Percentiles rank a stretch among this genome's conserved stretches.
phyloP scores from a whole-genome alignment of 2,888 invertebrate species.

The Ditylenchus weischeri region DNA sequence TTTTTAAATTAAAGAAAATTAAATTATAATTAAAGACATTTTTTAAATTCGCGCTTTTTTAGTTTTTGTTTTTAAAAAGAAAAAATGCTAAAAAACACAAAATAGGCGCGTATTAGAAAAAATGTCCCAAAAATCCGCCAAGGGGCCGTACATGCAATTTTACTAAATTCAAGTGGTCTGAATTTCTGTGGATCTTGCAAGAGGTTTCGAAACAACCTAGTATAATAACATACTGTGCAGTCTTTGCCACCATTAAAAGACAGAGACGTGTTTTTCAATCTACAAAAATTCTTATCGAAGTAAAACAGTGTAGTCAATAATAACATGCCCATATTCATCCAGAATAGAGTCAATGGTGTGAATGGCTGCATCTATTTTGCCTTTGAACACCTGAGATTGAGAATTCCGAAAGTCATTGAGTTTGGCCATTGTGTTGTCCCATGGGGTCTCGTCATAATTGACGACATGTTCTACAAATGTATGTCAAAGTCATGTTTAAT shows the following conservation, averaged over 20 bases:
- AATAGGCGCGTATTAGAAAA: no score
- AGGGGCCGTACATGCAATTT: neutral
- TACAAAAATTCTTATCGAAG: slow-evolving; percentile 61
- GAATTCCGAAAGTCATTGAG: slow-evolving; percentile 30
- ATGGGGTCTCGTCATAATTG: slow-evolving; percentile 61
- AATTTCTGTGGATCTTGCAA: neutral
- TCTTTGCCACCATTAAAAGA: slow-evolving; percentile 99
- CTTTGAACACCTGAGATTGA: slow-evolving; percentile 41
- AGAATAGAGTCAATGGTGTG: slow-evolving; percentile 59
- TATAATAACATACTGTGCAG: slow-evolving; percentile 70
- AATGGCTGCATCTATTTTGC: slow-evolving; percentile 55
- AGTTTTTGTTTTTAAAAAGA: no score
- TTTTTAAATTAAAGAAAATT: no score
- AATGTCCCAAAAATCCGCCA: no score
- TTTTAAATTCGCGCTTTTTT: no score
- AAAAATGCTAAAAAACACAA: no score
- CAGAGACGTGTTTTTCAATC: slow-evolving; percentile 76
- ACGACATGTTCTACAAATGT: slow-evolving; percentile 60
- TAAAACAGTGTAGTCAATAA: neutral
- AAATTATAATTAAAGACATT: no score
- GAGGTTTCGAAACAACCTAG: no score
- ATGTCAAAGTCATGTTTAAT: slow-evolving; percentile 39
- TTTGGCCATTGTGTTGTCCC: slow-evolving; percentile 55
- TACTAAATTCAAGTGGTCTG: neutral
- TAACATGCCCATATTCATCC: slow-evolving; percentile 41